A percentile compares a stretch with the other conserved stretches of the same genome.
These are phyloP conservation scores for Podarcis raffonei DNA, from an alignment of 2,113 vertebrate species.

Conservation along the genomic window DNA sequence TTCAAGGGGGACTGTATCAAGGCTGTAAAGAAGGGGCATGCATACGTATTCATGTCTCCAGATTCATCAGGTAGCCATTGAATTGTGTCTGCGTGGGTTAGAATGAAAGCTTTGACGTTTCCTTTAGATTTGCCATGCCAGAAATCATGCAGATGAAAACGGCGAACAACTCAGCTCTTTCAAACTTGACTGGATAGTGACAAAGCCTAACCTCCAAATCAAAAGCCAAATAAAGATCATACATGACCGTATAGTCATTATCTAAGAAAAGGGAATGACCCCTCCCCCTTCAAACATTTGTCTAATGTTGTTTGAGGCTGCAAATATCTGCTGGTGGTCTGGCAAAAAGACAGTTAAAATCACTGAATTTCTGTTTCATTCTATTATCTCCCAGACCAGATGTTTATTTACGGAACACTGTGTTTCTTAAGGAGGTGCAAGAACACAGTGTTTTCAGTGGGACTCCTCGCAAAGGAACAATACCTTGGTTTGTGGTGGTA, in stretches of 20 bases:
- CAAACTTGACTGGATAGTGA: not conserved
- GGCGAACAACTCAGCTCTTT: not conserved
- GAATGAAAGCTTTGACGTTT: slow-evolving; percentile 14
- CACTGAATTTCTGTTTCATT: not conserved
- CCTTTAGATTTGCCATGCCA: not conserved
- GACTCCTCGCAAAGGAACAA: not conserved
- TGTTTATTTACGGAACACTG: not conserved
- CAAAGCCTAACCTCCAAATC: not conserved
- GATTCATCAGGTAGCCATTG: slow-evolving; percentile 6
- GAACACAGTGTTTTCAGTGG: not conserved
- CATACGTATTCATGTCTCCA: not conserved
- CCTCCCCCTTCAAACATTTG: fast-evolving
- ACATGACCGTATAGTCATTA: not conserved
- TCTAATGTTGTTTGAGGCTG: not conserved
- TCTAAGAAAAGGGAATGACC: not conserved
- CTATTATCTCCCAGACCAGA: not conserved
- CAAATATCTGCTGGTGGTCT: not conserved
- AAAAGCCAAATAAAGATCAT: not conserved
- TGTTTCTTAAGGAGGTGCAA: not conserved
- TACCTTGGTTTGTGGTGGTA: not conserved
- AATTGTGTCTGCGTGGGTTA: slow-evolving; percentile 4
- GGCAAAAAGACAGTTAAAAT: not conserved
- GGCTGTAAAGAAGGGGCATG: not conserved
- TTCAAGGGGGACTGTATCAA: not conserved
- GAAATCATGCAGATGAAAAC: slow-evolving; percentile 2